These are phyloP conservation scores for Heliothis subflexa DNA, from an alignment of 1,140 invertebrate species.

Conservation along the genomic window DNA sequence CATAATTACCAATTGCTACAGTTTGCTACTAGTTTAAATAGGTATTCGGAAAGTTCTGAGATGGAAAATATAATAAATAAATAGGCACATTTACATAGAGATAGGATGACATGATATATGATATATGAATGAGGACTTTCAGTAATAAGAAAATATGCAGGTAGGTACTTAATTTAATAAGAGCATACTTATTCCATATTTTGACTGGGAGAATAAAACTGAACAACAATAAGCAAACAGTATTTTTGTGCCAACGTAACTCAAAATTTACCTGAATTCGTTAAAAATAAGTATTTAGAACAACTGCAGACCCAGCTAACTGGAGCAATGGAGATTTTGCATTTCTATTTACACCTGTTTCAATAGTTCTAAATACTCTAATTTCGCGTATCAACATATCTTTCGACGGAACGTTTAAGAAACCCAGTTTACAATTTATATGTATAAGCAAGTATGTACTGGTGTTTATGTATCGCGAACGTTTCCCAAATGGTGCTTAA, in stretches of 20 bases:
- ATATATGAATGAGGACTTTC: no score
- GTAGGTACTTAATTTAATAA: no score
- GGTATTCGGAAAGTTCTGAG: no score
- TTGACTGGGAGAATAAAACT: no score
- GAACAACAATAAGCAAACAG: neutral
- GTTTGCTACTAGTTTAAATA: no score
- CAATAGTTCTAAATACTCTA: constrained; percentile 4
- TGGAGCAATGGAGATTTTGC: neutral
- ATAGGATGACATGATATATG: no score
- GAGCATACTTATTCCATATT: no score
- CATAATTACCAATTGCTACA: no score
- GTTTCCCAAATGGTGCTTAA: constrained; percentile 39
- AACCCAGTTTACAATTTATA: constrained; percentile 20
- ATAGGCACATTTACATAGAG: no score
- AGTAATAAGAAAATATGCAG: no score
- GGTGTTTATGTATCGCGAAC: constrained; percentile 41
- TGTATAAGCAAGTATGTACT: constrained; percentile 7
- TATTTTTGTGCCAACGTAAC: neutral
- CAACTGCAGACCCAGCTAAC: neutral
- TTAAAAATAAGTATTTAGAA: constrained; percentile 12
- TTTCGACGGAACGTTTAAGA: constrained; percentile 20
- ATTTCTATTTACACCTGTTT: constrained; percentile 8
- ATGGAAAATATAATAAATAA: no score
- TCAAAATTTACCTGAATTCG: neutral
- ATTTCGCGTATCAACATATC: constrained; percentile 20